A percentile compares a stretch with the other conserved stretches of the same genome.
Conservation (phyloP, 2,797 vertebrate species). For the Sparus aurata region DNA sequence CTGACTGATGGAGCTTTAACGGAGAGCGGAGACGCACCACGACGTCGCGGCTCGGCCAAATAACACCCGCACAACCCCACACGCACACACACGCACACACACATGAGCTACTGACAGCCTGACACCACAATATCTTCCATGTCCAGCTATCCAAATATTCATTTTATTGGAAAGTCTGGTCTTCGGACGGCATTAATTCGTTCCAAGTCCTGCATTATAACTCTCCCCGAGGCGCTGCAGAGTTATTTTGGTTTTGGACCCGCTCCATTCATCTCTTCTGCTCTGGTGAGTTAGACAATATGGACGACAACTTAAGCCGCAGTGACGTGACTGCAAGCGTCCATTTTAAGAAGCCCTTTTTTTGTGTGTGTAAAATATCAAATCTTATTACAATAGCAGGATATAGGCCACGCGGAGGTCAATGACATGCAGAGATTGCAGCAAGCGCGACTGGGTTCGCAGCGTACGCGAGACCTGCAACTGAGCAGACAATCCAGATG, state of each 20-base stretch:
- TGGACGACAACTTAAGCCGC: slow-evolving; percentile 54
- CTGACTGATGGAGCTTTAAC: slow-evolving; percentile 74
- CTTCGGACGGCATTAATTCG: slow-evolving; percentile 61
- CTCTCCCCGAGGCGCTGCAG: slow-evolving; percentile 46
- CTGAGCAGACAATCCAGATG: slow-evolving; percentile 77
- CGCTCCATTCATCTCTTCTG: slow-evolving; percentile 60
- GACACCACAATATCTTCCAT: slow-evolving; percentile 65
- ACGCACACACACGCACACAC: neutral
- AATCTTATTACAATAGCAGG: slow-evolving; percentile 34
- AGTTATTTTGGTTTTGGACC: slow-evolving; percentile 73
- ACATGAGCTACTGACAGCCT: slow-evolving; percentile 58
- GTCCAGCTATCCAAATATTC: slow-evolving; percentile 70
- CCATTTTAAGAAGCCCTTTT: slow-evolving; percentile 22
- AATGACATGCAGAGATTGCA: slow-evolving; percentile 44
- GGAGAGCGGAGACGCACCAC: slow-evolving; percentile 55
- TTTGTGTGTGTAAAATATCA: neutral
- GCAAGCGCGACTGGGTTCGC: slow-evolving; percentile 22
- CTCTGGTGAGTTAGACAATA: slow-evolving; percentile 64
- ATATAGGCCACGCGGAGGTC: slow-evolving; percentile 32
- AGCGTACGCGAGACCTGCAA: slow-evolving; percentile 46
- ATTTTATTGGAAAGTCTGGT: slow-evolving; percentile 67
- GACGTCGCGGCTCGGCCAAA: slow-evolving; percentile 59
- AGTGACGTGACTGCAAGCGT: slow-evolving; percentile 27
- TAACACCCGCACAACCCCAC: slow-evolving; percentile 26
- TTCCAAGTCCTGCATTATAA: slow-evolving; percentile 61